phyloP scores from a whole-genome alignment of 2,888 invertebrate genomes.

The Sarcophaga variegata region DNA sequence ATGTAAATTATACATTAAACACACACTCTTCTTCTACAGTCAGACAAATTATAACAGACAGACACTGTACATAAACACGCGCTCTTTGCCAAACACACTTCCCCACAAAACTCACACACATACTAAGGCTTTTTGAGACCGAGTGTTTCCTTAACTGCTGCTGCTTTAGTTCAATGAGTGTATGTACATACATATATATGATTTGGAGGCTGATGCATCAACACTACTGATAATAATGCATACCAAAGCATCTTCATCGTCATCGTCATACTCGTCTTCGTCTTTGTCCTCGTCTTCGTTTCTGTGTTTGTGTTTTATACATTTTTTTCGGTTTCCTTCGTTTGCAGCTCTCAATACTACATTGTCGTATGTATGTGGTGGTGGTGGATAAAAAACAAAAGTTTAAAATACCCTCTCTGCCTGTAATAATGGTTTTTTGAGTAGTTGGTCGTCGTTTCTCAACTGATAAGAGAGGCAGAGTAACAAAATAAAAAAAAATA shows the following conservation, averaged over 20 bases:
- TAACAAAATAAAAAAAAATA: slow-evolving; percentile 10
- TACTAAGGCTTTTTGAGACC: not conserved
- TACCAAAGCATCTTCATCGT: slow-evolving; percentile 64
- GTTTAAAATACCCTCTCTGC: slow-evolving; percentile 50
- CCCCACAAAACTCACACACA: not conserved
- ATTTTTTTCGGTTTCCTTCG: not conserved
- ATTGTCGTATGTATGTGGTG: slow-evolving; percentile 3
- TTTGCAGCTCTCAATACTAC: not conserved
- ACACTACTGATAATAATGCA: slow-evolving; percentile 66
- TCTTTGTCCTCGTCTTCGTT: slow-evolving; percentile 20
- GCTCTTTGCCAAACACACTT: slow-evolving; percentile 49
- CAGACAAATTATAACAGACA: slow-evolving; percentile 67
- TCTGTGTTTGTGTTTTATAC: not conserved
- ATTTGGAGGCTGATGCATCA: slow-evolving; percentile 69
- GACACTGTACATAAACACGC: slow-evolving; percentile 65
- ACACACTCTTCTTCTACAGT: slow-evolving; percentile 34
- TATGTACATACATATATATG: not conserved
- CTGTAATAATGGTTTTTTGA: slow-evolving; percentile 55
- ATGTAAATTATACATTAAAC: slow-evolving; percentile 76
- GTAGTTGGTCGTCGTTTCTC: slow-evolving; percentile 63
- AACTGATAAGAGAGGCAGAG: slow-evolving; percentile 62
- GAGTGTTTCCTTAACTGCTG: slow-evolving; percentile 37
- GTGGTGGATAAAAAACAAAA: no score
- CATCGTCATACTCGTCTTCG: slow-evolving; percentile 33
- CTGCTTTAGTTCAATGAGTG: slow-evolving; percentile 51